phyloP scores from a whole-genome alignment of 2,797 vertebrate species.

The Poeciliopsis infans region DNA sequence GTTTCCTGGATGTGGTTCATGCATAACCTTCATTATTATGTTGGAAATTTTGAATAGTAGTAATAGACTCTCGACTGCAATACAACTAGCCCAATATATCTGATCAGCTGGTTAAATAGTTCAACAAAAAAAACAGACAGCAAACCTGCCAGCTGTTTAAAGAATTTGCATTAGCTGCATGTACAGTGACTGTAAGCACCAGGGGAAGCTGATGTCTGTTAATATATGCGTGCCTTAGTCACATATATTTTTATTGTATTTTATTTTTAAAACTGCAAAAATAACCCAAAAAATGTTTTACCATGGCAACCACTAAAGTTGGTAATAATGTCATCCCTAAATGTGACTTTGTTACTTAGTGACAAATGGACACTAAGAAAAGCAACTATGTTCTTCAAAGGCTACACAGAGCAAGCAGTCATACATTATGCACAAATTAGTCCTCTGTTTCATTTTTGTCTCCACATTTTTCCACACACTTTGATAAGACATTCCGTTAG shows the following conservation, averaged over 20 bases:
- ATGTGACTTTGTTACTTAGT: neutral
- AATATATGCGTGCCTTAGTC: neutral
- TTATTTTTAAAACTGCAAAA: neutral
- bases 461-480: neutral
- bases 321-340: neutral
- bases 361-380: neutral
- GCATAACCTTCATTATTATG: neutral
- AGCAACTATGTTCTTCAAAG: neutral
- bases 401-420: neutral
- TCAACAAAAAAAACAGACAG: neutral
- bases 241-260: neutral
- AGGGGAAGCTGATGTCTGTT: neutral
- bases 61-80: neutral
- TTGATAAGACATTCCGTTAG: neutral
- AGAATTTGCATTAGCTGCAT: neutral
- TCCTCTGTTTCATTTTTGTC: neutral
- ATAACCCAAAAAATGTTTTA: neutral
- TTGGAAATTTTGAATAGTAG: neutral
- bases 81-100: neutral
- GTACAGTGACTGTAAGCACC: neutral
- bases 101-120: neutral
- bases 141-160: neutral
- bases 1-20: neutral
- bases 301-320: slow-evolving; percentile 1
- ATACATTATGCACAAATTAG: neutral